phyloP scores from a whole-genome alignment of 2,888 invertebrate species.

The Eupithecia insigniata region DNA sequence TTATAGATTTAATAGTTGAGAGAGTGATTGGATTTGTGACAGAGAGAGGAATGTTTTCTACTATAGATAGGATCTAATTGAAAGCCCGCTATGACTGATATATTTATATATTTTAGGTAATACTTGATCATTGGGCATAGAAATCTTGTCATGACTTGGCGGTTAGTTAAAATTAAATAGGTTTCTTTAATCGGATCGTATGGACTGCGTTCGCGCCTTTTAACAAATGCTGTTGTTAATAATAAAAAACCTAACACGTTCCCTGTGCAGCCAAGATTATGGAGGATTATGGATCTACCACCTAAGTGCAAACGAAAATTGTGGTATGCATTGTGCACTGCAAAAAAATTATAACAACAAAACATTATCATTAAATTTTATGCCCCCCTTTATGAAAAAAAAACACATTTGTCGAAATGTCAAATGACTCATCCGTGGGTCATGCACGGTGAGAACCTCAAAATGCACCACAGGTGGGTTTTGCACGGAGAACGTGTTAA shows the following conservation, averaged over 20 bases:
- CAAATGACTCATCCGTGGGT: no score
- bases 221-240: not conserved
- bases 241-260: not conserved
- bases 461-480: no score
- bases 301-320: no score
- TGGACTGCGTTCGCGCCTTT: constrained; percentile 20
- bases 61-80: constrained; percentile 64
- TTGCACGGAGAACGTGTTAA: no score
- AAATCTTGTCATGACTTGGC: constrained; percentile 29
- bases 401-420: no score
- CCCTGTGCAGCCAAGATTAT: no score
- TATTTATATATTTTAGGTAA: constrained; percentile 77
- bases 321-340: no score
- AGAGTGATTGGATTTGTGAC: constrained; percentile 36
- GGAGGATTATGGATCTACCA: no score
- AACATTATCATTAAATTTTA: no score
- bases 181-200: constrained; percentile 26
- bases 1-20: constrained; percentile 37
- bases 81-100: constrained; percentile 77
- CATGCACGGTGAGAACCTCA: no score
- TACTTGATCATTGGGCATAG: constrained; percentile 63
- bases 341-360: no score
- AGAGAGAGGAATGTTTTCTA: constrained; percentile 51
- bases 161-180: constrained; percentile 29
- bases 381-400: no score